Evolutionary conservation across 2,113 vertebrate species (phyloP).

Genomic region (Semnopithecus entellus): DNA sequence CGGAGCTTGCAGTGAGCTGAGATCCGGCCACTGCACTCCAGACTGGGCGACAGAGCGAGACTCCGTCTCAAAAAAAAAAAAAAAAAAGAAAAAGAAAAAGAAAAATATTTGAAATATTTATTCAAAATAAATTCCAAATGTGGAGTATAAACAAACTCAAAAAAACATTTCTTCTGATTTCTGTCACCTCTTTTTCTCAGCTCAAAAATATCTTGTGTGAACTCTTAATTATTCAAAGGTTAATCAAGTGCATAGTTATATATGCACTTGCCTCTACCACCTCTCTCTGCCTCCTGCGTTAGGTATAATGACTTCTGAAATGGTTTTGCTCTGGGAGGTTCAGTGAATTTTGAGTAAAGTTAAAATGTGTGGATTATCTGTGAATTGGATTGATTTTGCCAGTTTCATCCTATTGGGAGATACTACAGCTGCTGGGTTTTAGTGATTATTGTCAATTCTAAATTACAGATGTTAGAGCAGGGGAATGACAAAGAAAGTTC

Average conservation of each 20-base stretch:
- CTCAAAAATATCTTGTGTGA: background rate
- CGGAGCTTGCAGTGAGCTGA: too few species aligned
- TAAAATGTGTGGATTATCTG: constrained; percentile 22
- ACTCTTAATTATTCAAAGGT: background rate
- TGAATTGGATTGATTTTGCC: constrained; percentile 42
- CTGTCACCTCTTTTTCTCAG: background rate
- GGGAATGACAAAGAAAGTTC: background rate
- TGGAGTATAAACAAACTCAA: background rate
- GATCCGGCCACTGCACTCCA: too few species aligned
- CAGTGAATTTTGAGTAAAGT: constrained; percentile 10
- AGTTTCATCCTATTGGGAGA: background rate
- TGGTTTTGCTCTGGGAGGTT: background rate
- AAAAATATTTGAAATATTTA: constrained; percentile 26
- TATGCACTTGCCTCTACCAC: background rate
- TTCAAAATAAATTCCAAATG: constrained; percentile 8
- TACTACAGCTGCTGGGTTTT: background rate
- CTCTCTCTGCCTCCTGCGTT: background rate
- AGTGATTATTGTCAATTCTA: background rate
- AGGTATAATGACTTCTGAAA: background rate
- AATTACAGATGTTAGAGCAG: background rate
- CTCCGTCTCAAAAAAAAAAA: too few species aligned
- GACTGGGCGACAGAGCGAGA: too few species aligned
- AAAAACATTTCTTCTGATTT: constrained; percentile 17
- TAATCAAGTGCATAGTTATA: background rate
- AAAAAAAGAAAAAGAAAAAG: too few species aligned